Conservation (phyloP, 1,140 invertebrate species). For the Brachionus manjavacas region DNA sequence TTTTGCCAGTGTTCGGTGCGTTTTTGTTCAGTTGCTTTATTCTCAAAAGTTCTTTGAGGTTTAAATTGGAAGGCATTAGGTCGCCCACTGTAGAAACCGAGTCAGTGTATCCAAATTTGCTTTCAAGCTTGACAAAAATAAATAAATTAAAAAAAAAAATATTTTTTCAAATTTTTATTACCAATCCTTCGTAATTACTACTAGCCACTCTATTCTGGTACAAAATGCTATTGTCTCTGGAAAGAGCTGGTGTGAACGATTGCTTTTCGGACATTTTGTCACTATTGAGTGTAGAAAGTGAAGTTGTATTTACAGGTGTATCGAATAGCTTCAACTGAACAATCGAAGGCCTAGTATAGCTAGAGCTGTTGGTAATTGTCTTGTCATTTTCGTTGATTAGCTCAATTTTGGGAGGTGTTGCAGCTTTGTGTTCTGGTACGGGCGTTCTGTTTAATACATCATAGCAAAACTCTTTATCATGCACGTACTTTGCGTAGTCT, state of each 20-base stretch:
- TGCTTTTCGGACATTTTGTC: conserved; percentile 6
- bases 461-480: conserved; percentile 25
- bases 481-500: background rate
- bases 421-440: background rate
- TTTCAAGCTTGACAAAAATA: background rate
- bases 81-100: conserved; percentile 19
- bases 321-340: conserved; percentile 22
- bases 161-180: background rate
- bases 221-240: conserved; percentile 18
- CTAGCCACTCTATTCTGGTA: background rate
- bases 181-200: background rate
- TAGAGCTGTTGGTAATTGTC: background rate
- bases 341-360: background rate
- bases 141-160: background rate
- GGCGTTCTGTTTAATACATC: background rate
- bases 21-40: conserved; percentile 30
- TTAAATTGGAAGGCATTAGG: conserved; percentile 2
- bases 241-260: background rate
- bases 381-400: background rate
- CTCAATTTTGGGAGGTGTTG: background rate
- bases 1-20: background rate
- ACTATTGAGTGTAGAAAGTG: background rate
- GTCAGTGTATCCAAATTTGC: conserved; percentile 17
- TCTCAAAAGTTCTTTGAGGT: background rate
- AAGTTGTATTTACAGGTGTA: conserved; percentile 17